phyloP scores from a whole-genome alignment of 2,888 invertebrate species.

The Pegoplata infirma region DNA sequence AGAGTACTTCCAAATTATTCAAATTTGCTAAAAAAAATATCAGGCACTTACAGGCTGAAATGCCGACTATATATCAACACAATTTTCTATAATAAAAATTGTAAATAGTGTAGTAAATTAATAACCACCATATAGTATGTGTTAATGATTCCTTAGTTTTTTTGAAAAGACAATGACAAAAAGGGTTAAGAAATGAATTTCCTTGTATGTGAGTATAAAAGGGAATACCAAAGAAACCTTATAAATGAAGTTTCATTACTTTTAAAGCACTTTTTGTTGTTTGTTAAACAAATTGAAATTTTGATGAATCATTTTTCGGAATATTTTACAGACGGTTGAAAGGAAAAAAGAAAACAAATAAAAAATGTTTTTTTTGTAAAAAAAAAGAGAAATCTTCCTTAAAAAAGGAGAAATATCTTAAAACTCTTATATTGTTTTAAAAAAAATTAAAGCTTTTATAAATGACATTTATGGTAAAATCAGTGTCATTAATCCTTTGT shows the following conservation, averaged over 20 bases:
- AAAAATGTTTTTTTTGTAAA: background rate
- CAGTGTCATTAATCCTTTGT: slow-evolving; percentile 31
- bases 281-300: slow-evolving; percentile 34
- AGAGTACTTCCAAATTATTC: too few species aligned
- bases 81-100: too few species aligned
- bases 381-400: background rate
- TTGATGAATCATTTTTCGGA: slow-evolving; percentile 50
- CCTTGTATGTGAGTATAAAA: background rate
- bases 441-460: slow-evolving; percentile 33
- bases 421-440: slow-evolving; percentile 47
- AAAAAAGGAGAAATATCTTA: slow-evolving; percentile 27
- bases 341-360: background rate
- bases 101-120: background rate
- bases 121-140: background rate
- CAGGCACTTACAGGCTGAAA: too few species aligned
- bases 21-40: too few species aligned
- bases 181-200: slow-evolving; percentile 3
- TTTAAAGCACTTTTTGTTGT: slow-evolving; percentile 17
- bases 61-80: too few species aligned
- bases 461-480: slow-evolving; percentile 13
- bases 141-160: background rate
- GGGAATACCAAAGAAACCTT: slow-evolving; percentile 41
- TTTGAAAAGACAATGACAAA: background rate
- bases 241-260: slow-evolving; percentile 36
- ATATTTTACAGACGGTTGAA: background rate